Evolutionary conservation across 2,113 vertebrate genomes (phyloP), one percentile per base, ranked within the genome.

Genomic region (Pedionomus torquatus): DNA sequence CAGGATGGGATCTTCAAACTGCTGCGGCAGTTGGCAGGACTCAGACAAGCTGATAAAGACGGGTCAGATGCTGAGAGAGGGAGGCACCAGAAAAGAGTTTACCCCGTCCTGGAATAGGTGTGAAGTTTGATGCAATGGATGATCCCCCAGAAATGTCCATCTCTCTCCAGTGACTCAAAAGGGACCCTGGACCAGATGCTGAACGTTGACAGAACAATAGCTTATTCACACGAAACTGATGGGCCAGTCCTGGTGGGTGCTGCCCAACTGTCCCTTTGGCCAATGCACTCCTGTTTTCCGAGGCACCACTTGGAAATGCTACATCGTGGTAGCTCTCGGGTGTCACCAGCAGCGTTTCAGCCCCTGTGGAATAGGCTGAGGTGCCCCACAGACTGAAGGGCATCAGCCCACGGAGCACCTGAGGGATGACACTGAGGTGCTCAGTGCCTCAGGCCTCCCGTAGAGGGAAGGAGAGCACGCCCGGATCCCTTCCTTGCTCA

Each of bases 381-480:
- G 21, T 33, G 46, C 21, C 28, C 83, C 46, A 26, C 11, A 21
- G 17, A 21, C 33, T 3, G 2, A 61, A 9, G 46, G 7, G 11
- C 64, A 39, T n/a, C 55, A 39, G 11, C 15, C 63, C 85, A 54
- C 13, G 11, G 11, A 63, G 64, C 28, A 46, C 17, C 55, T 77
- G 54, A 1, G 1, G 66, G 72, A 10, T 0, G 19, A 30, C 10
- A 44, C 17, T 13, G 2, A 6, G 10, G 35, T 30, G 14, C 41
- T n/a, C 35, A 19, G 8, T 31, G 31, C 37, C 33, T 44, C 31
- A 5, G 25, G 30, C 30, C 13, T 24, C 25, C 5, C 14, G 17
- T 16, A 20, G 44, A 35, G 31, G 72, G 16, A 8, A 43, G 43
- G 20, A 43, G 30, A 37, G 25, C 52, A 13, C 43, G 44, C 17